phyloP scores from a whole-genome alignment of 2,797 vertebrate genomes.

The Tachyglossus aculeatus region DNA sequence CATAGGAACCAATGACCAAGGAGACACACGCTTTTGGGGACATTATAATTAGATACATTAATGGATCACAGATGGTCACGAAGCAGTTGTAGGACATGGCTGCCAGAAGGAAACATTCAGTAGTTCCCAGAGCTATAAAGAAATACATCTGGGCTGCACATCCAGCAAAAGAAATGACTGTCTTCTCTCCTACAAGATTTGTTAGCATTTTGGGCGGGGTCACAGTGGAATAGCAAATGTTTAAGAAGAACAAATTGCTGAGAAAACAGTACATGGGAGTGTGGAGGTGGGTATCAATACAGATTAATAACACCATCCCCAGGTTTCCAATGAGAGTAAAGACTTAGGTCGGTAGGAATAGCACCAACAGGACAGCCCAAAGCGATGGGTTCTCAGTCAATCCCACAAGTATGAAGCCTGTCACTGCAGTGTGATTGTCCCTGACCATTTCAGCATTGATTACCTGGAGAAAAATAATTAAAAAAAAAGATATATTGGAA shows the following conservation, averaged over 20 bases:
- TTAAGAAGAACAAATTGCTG: slow-evolving; percentile 31
- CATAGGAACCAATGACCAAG: not conserved
- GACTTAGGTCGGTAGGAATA: too few relatives aligned
- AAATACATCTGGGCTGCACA: slow-evolving; percentile 7
- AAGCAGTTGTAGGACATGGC: too few relatives aligned
- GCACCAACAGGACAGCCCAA: too few relatives aligned
- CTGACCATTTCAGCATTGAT: too few relatives aligned
- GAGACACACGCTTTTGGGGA: not conserved
- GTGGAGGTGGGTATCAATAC: slow-evolving; percentile 8
- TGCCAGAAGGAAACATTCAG: not conserved
- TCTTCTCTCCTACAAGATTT: not conserved
- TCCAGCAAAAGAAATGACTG: not conserved
- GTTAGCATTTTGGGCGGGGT: slow-evolving; percentile 2
- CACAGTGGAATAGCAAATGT: slow-evolving; percentile 21
- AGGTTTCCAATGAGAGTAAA: too few relatives aligned
- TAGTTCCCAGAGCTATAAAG: not conserved
- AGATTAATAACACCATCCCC: too few relatives aligned
- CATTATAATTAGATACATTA: not conserved
- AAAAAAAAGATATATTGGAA: too few relatives aligned
- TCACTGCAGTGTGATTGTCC: too few relatives aligned
- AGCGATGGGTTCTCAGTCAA: too few relatives aligned
- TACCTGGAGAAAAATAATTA: too few relatives aligned
- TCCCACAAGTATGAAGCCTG: too few relatives aligned
- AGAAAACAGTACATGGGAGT: slow-evolving; percentile 41
- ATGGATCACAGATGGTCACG: slow-evolving; percentile 8